These are phyloP conservation scores for Orius laevigatus DNA, from an alignment of 1,140 invertebrate genomes.

Conservation along the genomic window DNA sequence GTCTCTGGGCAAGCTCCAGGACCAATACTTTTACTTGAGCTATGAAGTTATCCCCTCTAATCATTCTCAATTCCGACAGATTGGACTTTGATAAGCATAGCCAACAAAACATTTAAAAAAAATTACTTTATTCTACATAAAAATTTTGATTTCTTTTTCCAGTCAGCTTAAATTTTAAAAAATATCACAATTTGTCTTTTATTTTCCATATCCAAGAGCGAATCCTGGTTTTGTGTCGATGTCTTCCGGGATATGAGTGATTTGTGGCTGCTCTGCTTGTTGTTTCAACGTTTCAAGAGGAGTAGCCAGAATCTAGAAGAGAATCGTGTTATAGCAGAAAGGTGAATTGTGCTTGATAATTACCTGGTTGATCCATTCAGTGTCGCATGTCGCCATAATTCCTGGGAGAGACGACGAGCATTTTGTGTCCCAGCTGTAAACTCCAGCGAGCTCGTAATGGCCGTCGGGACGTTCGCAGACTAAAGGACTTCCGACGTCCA, in stretches of 20 bases:
- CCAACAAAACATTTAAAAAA: no score
- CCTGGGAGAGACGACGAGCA: conserved; percentile 24
- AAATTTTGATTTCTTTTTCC: no score
- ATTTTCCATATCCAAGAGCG: conserved; percentile 20
- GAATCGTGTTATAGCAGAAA: not conserved
- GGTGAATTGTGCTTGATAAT: not conserved
- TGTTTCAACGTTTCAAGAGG: conserved; percentile 14
- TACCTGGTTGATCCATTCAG: conserved; percentile 26
- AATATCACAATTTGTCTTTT: not conserved
- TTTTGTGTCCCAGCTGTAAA: conserved; percentile 58
- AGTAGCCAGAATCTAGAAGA: conserved; percentile 13
- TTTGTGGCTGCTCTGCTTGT: not conserved
- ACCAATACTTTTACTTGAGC: no score
- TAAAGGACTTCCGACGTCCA: conserved; percentile 58
- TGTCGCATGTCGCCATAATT: conserved; percentile 27
- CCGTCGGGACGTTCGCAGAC: conserved; percentile 54
- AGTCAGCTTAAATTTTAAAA: no score
- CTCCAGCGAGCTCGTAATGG: conserved; percentile 48
- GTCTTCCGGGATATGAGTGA: conserved; percentile 6
- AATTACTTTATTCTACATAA: no score
- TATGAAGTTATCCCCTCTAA: no score
- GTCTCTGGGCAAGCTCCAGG: no score
- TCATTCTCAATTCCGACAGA: no score
- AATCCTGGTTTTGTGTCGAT: conserved; percentile 21
- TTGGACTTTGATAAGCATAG: no score